Base-by-base conservation (phyloP, 2,888 invertebrate species). In the Julus scanicus region DNA sequence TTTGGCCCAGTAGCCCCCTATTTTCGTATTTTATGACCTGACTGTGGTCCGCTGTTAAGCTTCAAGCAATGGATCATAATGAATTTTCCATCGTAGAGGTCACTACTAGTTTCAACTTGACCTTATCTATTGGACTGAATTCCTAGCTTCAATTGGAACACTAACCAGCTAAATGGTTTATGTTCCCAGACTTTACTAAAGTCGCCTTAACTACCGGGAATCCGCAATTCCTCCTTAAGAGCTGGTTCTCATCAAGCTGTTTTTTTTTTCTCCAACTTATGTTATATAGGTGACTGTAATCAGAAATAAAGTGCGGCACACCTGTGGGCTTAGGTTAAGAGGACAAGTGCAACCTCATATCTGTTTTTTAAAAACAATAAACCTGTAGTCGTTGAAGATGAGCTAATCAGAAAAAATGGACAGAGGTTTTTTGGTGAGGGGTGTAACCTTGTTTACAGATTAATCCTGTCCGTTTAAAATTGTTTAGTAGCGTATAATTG, bases 1-100 rank as follows among this genome's bases (percentile, higher is more conserved):
- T 71, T 71, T 71, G 71, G 71, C 71, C 71, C 71, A 71, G 71
- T 71, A 71, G 71, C 71, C 29, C 71, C 71, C 71, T 71, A 71
- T 71, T 71, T 71, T 71, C 29, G 71, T 11, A 71, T 71, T 71
- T 71, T 71, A 71, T 29, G 71, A 71, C 71, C 71, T n/a, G 71
- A 9, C 71, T 71, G 63, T n/a, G n/a, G 63, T 9, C 2, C 71
- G 6, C 71, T 8, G 71, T 11, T 8, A n/a, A 29, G 71, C 71
- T 71, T 9, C 71, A 20, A 71, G 71, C 71, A 71, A 71, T 71
- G 71, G 71, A 29, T 71, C 71, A 71, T 9, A 8, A 71, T n/a
- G 29, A 71, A 71, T 71, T 29, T 29, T 6, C 71, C 71, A 71
- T 29, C 6, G 71, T 71, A 71, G 71, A 71, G 71, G 29, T 5